Base-by-base conservation (phyloP, 2,113 vertebrate species). In the Xerus inauris region DNA sequence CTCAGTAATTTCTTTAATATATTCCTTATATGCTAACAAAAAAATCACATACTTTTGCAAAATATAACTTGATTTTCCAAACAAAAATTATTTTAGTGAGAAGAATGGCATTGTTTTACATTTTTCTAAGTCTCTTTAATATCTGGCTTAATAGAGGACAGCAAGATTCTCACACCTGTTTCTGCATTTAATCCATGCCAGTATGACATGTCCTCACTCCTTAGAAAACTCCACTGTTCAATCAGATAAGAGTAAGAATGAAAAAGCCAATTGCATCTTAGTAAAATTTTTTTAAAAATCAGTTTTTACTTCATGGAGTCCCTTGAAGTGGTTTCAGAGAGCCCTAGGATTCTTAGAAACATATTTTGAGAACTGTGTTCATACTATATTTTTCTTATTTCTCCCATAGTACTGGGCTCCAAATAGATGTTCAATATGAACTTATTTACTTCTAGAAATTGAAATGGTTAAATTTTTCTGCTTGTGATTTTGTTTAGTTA, bases 1-100 rank as follows among this genome's bases (percentile, higher is more conserved):
- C 45, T 83, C 82, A 42, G 35, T 62, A 89, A 72, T n/a, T 71
- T 94, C 96, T 20, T 87, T 40, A 80, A 80, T n/a, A n/a, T 26
- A 64, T 75, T 9, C 3, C 42, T 77, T 59, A 19, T 22, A 59
- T 87, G 1, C 49, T 59, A 69, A 83, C 14, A 76, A 67, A 86
- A 67, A 86, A 69, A 20, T 62, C 17, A 51, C 6, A 82, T 80
- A 40, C 47, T 91, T 73, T 81, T 45, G 69, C 85, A 57, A 91
- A 87, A 69, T 47, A 45, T 20, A 40, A 4, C 7, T 84, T 5
- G 8, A 72, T 65, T 83, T 90, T 86, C 30, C 17, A 45, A 91
- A 67, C 77, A 14, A 73, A 73, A 79, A 47, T 72, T 28, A 90
- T 75, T 81, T 76, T 54, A 51, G 13, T 81, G 3, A 91, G 26